Evolutionary conservation across 2,888 invertebrate species (phyloP), one percentile per base, ranked within the genome.

Genomic region (Epistrophe eligans): DNA sequence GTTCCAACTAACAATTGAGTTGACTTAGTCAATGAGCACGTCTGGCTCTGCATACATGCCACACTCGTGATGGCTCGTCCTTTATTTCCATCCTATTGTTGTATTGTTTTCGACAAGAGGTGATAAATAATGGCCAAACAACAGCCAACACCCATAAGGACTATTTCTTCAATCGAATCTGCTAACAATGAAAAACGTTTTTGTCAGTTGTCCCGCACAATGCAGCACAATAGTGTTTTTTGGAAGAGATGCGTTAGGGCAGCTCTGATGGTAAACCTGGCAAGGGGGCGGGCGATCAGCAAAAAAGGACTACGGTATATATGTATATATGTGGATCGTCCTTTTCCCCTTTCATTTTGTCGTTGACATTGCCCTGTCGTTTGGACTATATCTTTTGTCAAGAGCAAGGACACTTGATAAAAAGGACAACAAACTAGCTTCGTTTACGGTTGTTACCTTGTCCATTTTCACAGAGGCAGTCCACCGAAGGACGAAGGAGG

Each of bases 341-440:
- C 40, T 38, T 71, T 19, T 43, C 58, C 35, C 32, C 45, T 48
- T 48, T 50, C 13, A 83, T 70, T 70, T 48, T 79, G 72, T 45
- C 55, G 74, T 79, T 77, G 83, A 79, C 83, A 79, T 84, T 62
- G 74, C 38, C 10, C 48, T 70, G 72, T 77, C 81, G 72, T 72
- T 52, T 71, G 55, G 67, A 60, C 66, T 48, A 66, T 74, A 71
- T 84, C 85, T 82, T 87, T 82, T 87, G 87, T 87, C 79, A 79
- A 71, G 66, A 73, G 64, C 66, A 79, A 79, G 82, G 71, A 79
- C 79, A 79, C 87, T 87, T 72, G 66, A 76, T 74, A 82, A 87
- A 87, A 79, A 72, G 82, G 71, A 87, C 82, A 87, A 87, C 87
- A 87, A 85, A 87, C 79, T 79, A 87, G 82, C 82, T 82, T 87